Percentiles rank a stretch among this genome's conserved stretches.
These are phyloP conservation scores for Esox lucius DNA, from an alignment of 2,797 vertebrate genomes.

Conservation along the genomic window DNA sequence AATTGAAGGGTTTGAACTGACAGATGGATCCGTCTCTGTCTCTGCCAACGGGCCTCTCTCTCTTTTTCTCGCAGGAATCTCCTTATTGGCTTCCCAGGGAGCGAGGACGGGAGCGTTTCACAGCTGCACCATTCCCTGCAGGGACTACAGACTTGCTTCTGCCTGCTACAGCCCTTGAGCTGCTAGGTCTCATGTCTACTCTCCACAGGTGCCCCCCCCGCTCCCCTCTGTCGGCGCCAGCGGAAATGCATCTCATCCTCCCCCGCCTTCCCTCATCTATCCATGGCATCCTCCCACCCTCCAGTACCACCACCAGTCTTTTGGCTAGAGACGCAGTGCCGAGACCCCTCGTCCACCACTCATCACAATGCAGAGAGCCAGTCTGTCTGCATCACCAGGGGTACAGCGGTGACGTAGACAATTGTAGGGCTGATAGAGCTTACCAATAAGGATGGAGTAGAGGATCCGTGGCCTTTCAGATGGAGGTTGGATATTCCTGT, in stretches of 20 bases:
- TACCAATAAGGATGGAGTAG: conserved; percentile 94
- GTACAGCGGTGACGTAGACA: conserved; percentile 18
- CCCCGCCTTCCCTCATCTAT: neutral
- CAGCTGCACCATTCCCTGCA: conserved; percentile 7
- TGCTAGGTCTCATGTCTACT: conserved; percentile 59
- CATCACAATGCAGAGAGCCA: neutral
- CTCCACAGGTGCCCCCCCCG: conserved; percentile 42
- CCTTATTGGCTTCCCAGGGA: conserved; percentile 16
- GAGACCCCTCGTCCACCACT: neutral
- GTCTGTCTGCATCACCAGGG: neutral
- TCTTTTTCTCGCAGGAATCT: neutral
- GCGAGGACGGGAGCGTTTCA: conserved; percentile 3
- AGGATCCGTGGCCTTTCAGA: conserved; percentile 91
- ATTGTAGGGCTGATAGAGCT: conserved; percentile 37
- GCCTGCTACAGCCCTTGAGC: conserved; percentile 2
- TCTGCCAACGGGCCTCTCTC: neutral
- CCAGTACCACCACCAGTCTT: neutral
- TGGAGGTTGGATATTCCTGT: conserved; percentile 91
- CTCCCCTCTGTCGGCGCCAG: neutral
- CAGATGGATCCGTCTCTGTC: neutral
- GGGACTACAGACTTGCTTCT: neutral
- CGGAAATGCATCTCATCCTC: neutral
- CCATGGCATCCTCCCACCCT: neutral
- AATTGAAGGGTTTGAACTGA: neutral
- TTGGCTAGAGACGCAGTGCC: neutral